Conservation (phyloP, 2,113 vertebrate species). For the Odobenus rosmarus region DNA sequence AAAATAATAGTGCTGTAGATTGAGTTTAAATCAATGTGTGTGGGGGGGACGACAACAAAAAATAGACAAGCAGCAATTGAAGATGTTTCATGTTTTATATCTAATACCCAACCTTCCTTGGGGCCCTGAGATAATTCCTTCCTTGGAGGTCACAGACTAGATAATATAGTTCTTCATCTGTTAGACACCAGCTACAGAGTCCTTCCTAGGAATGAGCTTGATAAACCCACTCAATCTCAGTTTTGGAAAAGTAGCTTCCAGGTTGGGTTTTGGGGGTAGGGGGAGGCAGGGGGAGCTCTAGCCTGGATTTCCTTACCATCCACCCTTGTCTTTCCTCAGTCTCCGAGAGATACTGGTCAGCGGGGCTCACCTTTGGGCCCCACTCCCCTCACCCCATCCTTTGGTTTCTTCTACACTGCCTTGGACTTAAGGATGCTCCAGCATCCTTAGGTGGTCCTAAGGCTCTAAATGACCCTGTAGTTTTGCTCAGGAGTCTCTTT, state of each 20-base stretch:
- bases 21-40: constrained; percentile 43
- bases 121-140: neutral
- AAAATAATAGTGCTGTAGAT: neutral
- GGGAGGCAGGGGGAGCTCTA: neutral
- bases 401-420: neutral
- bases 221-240: neutral
- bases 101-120: neutral
- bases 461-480: neutral
- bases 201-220: neutral
- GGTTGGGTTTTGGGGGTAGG: neutral
- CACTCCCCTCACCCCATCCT: no score
- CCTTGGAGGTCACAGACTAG: constrained; percentile 23
- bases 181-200: neutral
- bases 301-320: neutral
- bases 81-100: constrained; percentile 50
- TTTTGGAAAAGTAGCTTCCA: neutral
- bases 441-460: neutral
- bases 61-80: neutral
- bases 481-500: neutral
- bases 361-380: neutral
- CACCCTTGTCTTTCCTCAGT: neutral
- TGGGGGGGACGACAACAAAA: neutral
- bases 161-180: neutral
- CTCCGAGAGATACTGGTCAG: accelerated
- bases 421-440: neutral